These are phyloP conservation scores for Palythoa heliodiscus DNA, from an alignment of 92 coral and sea anemone species.

Conservation along the genomic window DNA sequence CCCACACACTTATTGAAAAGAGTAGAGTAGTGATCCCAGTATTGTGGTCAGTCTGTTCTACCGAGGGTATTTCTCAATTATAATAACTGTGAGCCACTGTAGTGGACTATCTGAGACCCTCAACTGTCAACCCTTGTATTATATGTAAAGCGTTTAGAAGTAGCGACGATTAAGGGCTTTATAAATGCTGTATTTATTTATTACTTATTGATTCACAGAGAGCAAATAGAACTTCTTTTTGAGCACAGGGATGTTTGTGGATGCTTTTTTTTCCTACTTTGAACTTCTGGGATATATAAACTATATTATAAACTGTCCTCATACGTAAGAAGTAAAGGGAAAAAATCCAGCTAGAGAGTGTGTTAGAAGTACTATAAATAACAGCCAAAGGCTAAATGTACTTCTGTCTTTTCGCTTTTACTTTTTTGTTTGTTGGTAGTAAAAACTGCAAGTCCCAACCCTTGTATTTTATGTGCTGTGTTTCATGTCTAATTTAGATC, in stretches of 20 bases:
- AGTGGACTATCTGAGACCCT: too few species aligned
- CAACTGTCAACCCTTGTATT: too few species aligned
- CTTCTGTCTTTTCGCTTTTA: slow-evolving; percentile 2
- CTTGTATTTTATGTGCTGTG: slow-evolving; percentile 4
- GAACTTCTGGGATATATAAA: not conserved
- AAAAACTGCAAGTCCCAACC: not conserved
- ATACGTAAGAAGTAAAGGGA: not conserved
- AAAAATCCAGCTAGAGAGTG: not conserved
- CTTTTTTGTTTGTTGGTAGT: not conserved
- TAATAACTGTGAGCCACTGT: too few species aligned
- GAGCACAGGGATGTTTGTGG: not conserved
- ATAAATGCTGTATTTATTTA: too few species aligned
- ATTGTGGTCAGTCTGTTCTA: too few species aligned
- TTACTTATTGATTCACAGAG: not conserved
- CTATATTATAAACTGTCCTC: not conserved
- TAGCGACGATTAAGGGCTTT: too few species aligned
- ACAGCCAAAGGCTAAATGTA: not conserved
- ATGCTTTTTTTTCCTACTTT: not conserved
- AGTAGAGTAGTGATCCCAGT: too few species aligned
- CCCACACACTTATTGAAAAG: too few species aligned
- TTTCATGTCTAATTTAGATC: not conserved
- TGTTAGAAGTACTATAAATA: not conserved
- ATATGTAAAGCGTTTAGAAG: too few species aligned
- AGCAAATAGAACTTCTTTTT: not conserved
- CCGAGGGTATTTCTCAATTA: too few species aligned